A percentile compares a stretch with the other conserved stretches of the same genome.
These are phyloP conservation scores for Nibea coibor DNA, from an alignment of 2,113 vertebrate species.

Conservation along the genomic window DNA sequence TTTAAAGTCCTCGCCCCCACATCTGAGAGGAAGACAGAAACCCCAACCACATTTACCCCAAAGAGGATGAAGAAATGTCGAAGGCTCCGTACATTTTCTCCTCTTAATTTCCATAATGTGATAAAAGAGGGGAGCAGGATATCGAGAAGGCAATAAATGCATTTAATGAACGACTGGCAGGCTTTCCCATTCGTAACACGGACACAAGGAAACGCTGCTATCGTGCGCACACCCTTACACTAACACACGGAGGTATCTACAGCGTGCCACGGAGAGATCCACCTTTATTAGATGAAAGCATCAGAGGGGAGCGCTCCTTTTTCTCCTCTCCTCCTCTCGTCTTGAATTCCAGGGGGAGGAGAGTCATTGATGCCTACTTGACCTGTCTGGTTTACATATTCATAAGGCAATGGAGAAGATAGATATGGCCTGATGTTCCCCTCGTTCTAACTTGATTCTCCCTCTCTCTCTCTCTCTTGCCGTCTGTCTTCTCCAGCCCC, in stretches of 20 bases:
- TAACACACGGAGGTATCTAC: slow-evolving; percentile 24
- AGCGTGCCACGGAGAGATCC: slow-evolving; percentile 45
- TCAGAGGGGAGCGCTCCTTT: slow-evolving; percentile 37
- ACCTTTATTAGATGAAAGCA: slow-evolving; percentile 73
- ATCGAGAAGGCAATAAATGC: slow-evolving; percentile 77
- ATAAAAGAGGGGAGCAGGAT: slow-evolving; percentile 73
- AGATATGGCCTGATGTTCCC: slow-evolving; percentile 65
- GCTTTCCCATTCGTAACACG: slow-evolving; percentile 21
- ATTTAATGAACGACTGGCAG: slow-evolving; percentile 78
- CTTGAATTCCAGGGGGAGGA: slow-evolving; percentile 60
- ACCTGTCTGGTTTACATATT: slow-evolving; percentile 80
- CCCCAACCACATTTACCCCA: slow-evolving; percentile 15
- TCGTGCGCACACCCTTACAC: neutral
- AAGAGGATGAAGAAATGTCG: slow-evolving; percentile 25
- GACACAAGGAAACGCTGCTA: slow-evolving; percentile 5
- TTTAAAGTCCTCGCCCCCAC: slow-evolving; percentile 47
- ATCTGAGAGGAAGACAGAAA: slow-evolving; percentile 53
- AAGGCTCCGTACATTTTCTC: slow-evolving; percentile 26
- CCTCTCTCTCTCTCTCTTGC: slow-evolving; percentile 10
- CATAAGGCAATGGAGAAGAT: slow-evolving; percentile 73
- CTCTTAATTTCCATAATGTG: slow-evolving; percentile 83
- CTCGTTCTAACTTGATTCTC: slow-evolving; percentile 60
- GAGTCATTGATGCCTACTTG: slow-evolving; percentile 76
- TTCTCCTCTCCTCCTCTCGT: slow-evolving; percentile 42
- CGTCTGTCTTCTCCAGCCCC: slow-evolving; percentile 26